Conservation (phyloP, 2,888 invertebrate genomes). For the Amiota mariae region DNA sequence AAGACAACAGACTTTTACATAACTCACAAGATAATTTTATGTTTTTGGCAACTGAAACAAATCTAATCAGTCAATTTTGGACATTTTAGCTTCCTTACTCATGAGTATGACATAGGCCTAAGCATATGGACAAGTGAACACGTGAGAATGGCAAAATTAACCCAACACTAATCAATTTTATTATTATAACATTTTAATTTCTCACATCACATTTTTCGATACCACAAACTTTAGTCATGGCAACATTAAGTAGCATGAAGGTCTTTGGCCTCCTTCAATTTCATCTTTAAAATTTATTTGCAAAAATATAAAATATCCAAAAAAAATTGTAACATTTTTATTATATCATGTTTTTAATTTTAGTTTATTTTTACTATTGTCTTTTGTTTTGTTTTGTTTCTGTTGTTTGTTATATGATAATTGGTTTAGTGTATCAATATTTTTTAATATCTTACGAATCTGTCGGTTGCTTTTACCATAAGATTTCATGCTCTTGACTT, state of each 20-base stretch:
- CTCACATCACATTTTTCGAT: not conserved
- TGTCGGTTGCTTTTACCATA: conserved; percentile 43
- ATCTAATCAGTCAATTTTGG: no score
- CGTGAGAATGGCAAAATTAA: no score
- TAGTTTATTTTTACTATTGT: not conserved
- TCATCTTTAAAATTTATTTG: not conserved
- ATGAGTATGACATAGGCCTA: no score
- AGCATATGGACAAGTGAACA: no score
- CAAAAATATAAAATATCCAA: no score
- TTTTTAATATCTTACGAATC: not conserved
- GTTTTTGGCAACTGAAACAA: no score
- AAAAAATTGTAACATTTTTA: conserved; percentile 28
- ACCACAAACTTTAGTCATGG: not conserved
- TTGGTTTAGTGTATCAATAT: not conserved
- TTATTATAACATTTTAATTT: no score
- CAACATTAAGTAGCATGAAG: conserved; percentile 24
- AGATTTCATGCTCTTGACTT: conserved; percentile 62
- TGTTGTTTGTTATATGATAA: not conserved
- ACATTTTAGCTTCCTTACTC: no score
- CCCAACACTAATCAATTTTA: no score
- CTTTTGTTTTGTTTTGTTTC: not conserved
- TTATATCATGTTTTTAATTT: conserved; percentile 26
- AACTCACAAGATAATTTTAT: no score
- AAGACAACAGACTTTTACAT: no score
- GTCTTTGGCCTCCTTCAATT: conserved; percentile 7